Conservation (phyloP, 2,113 vertebrate species). For the Triplophysa dalaica region DNA sequence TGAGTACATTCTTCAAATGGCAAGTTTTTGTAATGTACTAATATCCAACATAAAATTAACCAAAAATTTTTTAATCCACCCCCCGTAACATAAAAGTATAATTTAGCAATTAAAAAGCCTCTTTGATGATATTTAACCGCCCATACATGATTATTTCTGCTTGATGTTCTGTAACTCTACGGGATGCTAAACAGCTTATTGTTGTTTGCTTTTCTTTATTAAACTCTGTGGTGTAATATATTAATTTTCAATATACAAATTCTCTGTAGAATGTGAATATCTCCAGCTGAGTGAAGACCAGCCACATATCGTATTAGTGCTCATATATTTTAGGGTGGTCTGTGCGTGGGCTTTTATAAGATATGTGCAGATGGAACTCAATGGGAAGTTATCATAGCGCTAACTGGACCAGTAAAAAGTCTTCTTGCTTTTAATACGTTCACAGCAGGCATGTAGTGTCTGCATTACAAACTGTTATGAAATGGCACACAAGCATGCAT, state of each 20-base stretch:
- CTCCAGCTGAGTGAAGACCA: not conserved
- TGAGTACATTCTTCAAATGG: not conserved
- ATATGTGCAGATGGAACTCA: conserved; percentile 36
- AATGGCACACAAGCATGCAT: not conserved
- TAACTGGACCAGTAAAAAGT: conserved; percentile 33
- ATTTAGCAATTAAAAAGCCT: not conserved
- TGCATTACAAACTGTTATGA: conserved; percentile 13
- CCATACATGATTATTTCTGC: not conserved
- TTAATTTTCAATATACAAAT: conserved; percentile 14
- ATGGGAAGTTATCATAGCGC: conserved; percentile 16
- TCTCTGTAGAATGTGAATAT: not conserved
- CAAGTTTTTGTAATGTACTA: no score
- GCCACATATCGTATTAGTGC: not conserved
- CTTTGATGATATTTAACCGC: conserved; percentile 12
- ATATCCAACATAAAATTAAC: no score
- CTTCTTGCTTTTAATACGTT: conserved; percentile 35
- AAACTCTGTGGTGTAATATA: not conserved
- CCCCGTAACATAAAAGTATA: conserved; percentile 10
- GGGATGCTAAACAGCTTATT: conserved; percentile 9
- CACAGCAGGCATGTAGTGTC: conserved; percentile 24
- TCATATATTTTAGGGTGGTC: conserved; percentile 16
- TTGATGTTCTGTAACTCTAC: not conserved
- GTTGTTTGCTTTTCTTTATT: conserved; percentile 25
- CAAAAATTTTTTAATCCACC: no score
- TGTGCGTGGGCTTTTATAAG: not conserved